These are phyloP conservation scores for Drosophila lowei DNA, from an alignment of 1,140 invertebrate genomes.

Conservation along the genomic window DNA sequence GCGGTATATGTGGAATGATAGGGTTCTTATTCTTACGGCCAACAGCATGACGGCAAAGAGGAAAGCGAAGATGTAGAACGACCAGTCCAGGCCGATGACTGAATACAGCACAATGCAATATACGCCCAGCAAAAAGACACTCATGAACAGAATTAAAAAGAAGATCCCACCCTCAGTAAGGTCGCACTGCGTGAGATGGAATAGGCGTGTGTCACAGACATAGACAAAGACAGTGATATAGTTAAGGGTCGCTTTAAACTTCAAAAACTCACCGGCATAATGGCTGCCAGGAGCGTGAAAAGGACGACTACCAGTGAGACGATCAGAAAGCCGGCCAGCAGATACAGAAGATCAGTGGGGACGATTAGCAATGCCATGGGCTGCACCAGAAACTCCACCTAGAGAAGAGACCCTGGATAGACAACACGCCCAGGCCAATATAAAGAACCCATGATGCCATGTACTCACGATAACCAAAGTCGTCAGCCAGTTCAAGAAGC, in stretches of 20 bases:
- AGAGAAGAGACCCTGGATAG: not conserved
- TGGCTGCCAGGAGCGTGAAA: not conserved
- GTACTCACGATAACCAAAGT: slow-evolving; percentile 27
- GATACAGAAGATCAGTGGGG: not conserved
- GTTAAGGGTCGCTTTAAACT: too few species aligned
- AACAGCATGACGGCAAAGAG: slow-evolving; percentile 28
- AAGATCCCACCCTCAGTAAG: slow-evolving; percentile 28
- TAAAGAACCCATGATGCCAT: too few species aligned
- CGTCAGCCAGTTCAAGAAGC: slow-evolving; percentile 27
- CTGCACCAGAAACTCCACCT: slow-evolving; percentile 40
- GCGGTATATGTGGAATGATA: not conserved
- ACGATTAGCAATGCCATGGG: slow-evolving; percentile 12
- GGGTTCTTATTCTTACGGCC: slow-evolving; percentile 58
- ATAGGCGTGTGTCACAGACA: not conserved
- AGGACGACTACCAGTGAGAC: slow-evolving; percentile 26
- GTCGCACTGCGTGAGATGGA: slow-evolving; percentile 30
- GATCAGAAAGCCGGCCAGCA: slow-evolving; percentile 14
- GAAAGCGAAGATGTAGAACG: slow-evolving; percentile 37
- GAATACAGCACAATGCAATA: slow-evolving; percentile 25
- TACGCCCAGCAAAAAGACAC: slow-evolving; percentile 33
- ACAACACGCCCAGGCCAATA: not conserved
- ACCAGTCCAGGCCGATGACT: slow-evolving; percentile 13
- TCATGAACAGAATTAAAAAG: slow-evolving; percentile 17
- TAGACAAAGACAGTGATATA: too few species aligned
- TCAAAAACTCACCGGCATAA: slow-evolving; percentile 36